Conservation (phyloP, 1,140 invertebrate genomes). For the Calephelis nemesis region DNA sequence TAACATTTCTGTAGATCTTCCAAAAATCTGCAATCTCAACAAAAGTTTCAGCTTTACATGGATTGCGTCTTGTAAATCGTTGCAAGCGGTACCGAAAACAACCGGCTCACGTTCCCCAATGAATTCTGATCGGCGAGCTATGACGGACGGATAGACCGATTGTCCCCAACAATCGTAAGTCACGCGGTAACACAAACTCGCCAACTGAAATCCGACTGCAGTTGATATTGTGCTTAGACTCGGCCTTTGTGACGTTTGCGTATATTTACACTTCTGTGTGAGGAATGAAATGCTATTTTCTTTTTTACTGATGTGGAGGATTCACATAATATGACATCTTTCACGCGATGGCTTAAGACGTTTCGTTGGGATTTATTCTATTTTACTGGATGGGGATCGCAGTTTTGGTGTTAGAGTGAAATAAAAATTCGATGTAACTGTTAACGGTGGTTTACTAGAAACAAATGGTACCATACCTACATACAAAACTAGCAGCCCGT, state of each 20-base stretch:
- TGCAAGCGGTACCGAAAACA: constrained; percentile 4
- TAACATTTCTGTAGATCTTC: too few relatives aligned
- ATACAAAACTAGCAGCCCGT: too few relatives aligned
- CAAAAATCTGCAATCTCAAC: too few relatives aligned
- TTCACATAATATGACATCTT: too few relatives aligned
- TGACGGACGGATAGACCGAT: constrained; percentile 1
- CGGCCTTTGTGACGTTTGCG: neutral
- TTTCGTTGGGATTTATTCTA: too few relatives aligned
- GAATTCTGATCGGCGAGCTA: constrained; percentile 12
- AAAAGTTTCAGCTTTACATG: too few relatives aligned
- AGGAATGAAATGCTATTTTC: neutral
- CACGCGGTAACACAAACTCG: constrained; percentile 8
- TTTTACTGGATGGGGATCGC: too few relatives aligned
- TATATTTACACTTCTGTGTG: neutral
- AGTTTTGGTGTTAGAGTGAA: too few relatives aligned
- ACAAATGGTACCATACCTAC: too few relatives aligned
- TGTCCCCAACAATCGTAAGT: constrained; percentile 13
- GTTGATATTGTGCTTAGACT: neutral
- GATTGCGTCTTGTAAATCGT: neutral
- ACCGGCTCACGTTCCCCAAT: constrained; percentile 14
- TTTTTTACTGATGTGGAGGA: neutral
- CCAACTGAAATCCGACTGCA: constrained; percentile 12
- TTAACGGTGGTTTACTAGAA: too few relatives aligned
- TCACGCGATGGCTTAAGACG: too few relatives aligned
- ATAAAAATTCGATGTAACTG: too few relatives aligned